phyloP scores from a whole-genome alignment of 2,888 invertebrate species.

The Meganola albula region DNA sequence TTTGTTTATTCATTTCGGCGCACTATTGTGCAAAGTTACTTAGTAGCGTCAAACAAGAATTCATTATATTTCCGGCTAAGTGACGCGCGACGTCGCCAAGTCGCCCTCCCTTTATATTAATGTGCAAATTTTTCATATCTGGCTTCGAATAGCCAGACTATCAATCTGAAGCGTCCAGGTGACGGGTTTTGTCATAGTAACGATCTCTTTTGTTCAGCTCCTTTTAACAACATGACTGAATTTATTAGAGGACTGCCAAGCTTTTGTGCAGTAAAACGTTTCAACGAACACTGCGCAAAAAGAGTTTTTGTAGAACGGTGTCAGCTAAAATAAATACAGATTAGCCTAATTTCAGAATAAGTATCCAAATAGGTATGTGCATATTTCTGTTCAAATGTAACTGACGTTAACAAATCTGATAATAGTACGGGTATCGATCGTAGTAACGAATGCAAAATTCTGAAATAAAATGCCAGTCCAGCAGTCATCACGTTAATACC shows the following conservation, averaged over 20 bases:
- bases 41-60: constrained; percentile 30
- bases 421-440: too few relatives aligned
- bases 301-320: too few relatives aligned
- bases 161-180: constrained; percentile 53
- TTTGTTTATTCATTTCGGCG: too few relatives aligned
- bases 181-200: constrained; percentile 48
- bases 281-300: too few relatives aligned
- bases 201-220: constrained; percentile 34
- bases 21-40: too few relatives aligned
- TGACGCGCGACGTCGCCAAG: too few relatives aligned
- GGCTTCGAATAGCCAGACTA: constrained; percentile 40
- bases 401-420: too few relatives aligned
- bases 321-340: too few relatives aligned
- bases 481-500: constrained; percentile 26
- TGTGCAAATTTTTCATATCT: constrained; percentile 62
- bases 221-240: constrained; percentile 27
- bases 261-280: constrained; percentile 22
- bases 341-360: too few relatives aligned
- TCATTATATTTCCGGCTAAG: constrained; percentile 38
- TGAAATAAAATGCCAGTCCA: constrained; percentile 29
- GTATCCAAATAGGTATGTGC: too few relatives aligned
- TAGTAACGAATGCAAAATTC: too few relatives aligned
- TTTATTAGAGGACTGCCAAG: constrained; percentile 23
- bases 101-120: constrained; percentile 49
- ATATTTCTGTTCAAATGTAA: too few relatives aligned